These are phyloP conservation scores for Laodelphax striatellus DNA, from an alignment of 1,140 invertebrate species.

Conservation along the genomic window DNA sequence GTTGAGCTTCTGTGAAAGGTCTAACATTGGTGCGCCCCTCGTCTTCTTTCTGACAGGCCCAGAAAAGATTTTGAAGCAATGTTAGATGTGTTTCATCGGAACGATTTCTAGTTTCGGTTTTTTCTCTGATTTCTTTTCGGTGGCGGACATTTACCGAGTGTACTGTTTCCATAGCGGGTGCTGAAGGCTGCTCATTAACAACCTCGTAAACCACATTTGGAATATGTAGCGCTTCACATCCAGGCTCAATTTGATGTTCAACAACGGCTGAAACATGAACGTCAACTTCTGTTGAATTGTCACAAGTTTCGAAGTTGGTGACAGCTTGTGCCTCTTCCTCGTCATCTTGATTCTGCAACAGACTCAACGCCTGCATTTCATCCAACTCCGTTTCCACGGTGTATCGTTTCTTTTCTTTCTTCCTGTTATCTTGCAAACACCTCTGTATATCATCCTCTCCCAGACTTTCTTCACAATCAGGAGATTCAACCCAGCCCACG, in stretches of 20 bases:
- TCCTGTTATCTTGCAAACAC: background rate
- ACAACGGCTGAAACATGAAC: background rate
- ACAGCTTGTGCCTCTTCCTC: background rate
- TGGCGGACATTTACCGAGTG: background rate
- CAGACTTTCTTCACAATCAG: background rate
- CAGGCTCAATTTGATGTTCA: background rate
- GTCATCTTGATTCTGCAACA: background rate
- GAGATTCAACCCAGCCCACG: background rate
- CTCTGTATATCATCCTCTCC: background rate
- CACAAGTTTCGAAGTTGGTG: slow-evolving; percentile 10
- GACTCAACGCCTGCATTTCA: slow-evolving; percentile 1
- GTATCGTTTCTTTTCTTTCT: background rate
- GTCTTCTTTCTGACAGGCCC: slow-evolving; percentile 1
- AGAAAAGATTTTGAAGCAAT: background rate
- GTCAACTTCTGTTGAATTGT: background rate
- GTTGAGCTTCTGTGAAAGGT: slow-evolving; percentile 39
- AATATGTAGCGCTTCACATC: slow-evolving; percentile 5
- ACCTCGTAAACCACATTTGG: slow-evolving; percentile 1
- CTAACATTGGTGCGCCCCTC: slow-evolving; percentile 7
- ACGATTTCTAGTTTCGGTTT: background rate
- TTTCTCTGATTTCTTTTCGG: background rate
- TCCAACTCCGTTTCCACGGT: slow-evolving; percentile 8
- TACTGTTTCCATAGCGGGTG: background rate
- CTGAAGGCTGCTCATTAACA: slow-evolving; percentile 7
- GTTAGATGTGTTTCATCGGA: background rate